phyloP scores from a whole-genome alignment of 2,113 vertebrate genomes.

The Cichladusa arquata region DNA sequence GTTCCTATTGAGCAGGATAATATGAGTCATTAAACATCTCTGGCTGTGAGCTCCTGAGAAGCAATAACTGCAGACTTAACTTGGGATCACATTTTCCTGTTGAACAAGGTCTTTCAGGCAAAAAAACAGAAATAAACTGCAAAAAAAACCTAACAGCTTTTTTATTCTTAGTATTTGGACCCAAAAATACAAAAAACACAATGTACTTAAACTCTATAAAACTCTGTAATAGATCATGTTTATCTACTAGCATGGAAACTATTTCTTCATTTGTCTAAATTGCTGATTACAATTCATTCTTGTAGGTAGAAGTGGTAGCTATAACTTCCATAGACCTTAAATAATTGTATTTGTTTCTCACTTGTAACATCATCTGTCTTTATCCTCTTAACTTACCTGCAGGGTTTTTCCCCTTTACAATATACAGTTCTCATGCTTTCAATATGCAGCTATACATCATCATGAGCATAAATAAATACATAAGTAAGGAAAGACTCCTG shows the following conservation, averaged over 20 bases:
- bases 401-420: neutral
- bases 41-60: slow-evolving; percentile 58
- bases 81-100: slow-evolving; percentile 62
- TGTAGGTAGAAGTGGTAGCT: neutral
- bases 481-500: neutral
- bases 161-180: slow-evolving; percentile 48
- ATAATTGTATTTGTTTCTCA: neutral
- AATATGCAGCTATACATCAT: neutral
- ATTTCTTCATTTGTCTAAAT: neutral
- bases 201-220: slow-evolving; percentile 52
- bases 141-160: slow-evolving; percentile 54
- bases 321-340: neutral
- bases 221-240: slow-evolving; percentile 49
- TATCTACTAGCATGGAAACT: neutral
- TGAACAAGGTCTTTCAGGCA: slow-evolving; percentile 53
- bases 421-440: neutral
- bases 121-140: slow-evolving; percentile 71
- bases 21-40: slow-evolving; percentile 80
- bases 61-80: slow-evolving; percentile 58
- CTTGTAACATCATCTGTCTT: neutral
- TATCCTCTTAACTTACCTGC: neutral
- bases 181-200: slow-evolving; percentile 23
- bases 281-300: neutral
- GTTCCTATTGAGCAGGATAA: slow-evolving; percentile 74
- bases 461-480: neutral